Evolutionary conservation across 2,113 vertebrate species (phyloP), one percentile per base, ranked within the genome.

Genomic region (Willisornis vidua): DNA sequence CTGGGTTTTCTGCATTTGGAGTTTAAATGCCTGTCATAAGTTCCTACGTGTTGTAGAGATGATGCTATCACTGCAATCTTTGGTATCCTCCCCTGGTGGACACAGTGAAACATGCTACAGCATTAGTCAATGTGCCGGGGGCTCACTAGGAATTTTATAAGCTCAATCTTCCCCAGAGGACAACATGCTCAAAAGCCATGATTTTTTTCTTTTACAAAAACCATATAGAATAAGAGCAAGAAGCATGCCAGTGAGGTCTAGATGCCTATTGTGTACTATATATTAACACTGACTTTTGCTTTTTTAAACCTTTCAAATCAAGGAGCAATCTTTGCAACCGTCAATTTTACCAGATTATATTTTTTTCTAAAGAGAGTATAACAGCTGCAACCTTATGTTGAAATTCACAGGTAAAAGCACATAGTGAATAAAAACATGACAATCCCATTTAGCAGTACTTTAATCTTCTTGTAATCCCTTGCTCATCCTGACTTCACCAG

Each of bases 231-330:
- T 70, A 82, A 90, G 13, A 75, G 28, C 87, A 92, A 52, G 37
- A 89, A 96, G 72, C 18, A 43, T 45, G 59, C 19, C 55, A 90
- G 45, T 85, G 87, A 91, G 88, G 90, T 92, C 89, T 76, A 80
- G 76, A 79, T 59, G 13, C 48, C 39, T 45, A 23, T 11, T 48
- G 10, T 33, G 13, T 14, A 26, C 26, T 57, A 17, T 4, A 6
- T 37, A 68, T 52, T 52, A 55, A 25, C 37, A 43, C 9, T 29
- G 9, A 35, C 29, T 75, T 75, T 62, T n/a, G 5, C 4, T 58
- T 87, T 94, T 78, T 63, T 12, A 52, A 72, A 57, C 14, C 6
- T 70, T 76, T 48, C 37, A n/a, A 25, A 61, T 41, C 48, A 57
- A 72, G 65, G 12, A 85, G 7, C 31, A 55, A 49, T 24, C 14